Evolutionary conservation across 1,140 invertebrate genomes (phyloP).

Genomic region (Luehdorfia chinensis): DNA sequence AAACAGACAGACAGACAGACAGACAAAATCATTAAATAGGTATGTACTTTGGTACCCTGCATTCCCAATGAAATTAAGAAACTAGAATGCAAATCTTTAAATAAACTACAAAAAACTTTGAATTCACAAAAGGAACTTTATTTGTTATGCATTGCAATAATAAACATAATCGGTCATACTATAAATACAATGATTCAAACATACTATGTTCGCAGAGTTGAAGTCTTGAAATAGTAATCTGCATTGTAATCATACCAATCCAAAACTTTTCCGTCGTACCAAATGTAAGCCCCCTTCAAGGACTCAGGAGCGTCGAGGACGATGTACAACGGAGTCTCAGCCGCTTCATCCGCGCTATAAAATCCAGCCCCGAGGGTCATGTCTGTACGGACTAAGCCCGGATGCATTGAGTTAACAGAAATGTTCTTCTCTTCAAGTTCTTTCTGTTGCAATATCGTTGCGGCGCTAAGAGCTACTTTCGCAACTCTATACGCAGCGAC

Average conservation of each 20-base stretch:
- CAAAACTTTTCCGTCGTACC: slow-evolving; percentile 51
- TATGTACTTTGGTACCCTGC: too few species aligned
- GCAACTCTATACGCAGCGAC: slow-evolving; percentile 80
- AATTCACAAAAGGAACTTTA: too few species aligned
- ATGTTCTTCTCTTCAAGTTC: slow-evolving; percentile 78
- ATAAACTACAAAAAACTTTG: too few species aligned
- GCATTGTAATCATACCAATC: slow-evolving; percentile 58
- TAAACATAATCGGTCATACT: too few species aligned
- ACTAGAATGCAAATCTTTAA: too few species aligned
- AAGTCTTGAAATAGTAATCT: slow-evolving; percentile 38
- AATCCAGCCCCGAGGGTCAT: slow-evolving; percentile 82
- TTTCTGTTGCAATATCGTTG: slow-evolving; percentile 80
- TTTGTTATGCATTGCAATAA: too few species aligned
- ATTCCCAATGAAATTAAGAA: too few species aligned
- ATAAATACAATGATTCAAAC: too few species aligned
- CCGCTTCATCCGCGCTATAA: slow-evolving; percentile 81
- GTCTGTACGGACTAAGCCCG: slow-evolving; percentile 83
- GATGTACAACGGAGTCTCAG: slow-evolving; percentile 51
- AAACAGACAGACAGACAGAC: too few species aligned
- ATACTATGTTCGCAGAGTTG: background rate
- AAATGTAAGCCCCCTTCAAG: slow-evolving; percentile 66
- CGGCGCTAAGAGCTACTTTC: slow-evolving; percentile 82
- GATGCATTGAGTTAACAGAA: slow-evolving; percentile 82
- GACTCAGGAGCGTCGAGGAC: slow-evolving; percentile 48
- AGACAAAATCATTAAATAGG: too few species aligned